Evolutionary conservation across 2,113 vertebrate genomes (phyloP).

Genomic region (Corapipo altera): DNA sequence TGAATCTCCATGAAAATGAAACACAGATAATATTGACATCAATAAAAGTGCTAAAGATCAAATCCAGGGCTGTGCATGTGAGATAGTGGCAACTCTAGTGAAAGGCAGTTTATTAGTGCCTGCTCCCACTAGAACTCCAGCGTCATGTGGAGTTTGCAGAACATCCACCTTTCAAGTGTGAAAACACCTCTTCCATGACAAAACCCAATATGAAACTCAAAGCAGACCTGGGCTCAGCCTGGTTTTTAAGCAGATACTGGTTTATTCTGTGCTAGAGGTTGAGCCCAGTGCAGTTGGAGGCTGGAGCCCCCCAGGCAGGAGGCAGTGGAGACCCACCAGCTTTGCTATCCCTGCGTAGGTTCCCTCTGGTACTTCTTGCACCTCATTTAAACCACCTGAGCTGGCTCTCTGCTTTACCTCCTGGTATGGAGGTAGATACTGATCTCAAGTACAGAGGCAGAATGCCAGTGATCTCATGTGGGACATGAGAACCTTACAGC

Average conservation of each 20-base stretch:
- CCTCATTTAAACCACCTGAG: not conserved
- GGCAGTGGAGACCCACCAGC: not conserved
- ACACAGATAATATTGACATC: not conserved
- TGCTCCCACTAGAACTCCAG: not conserved
- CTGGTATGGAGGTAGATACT: not conserved
- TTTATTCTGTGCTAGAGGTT: not conserved
- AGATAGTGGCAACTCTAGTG: not conserved
- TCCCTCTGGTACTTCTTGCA: not conserved
- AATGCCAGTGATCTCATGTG: not conserved
- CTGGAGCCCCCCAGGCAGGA: not conserved
- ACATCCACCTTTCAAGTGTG: not conserved
- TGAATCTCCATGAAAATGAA: not conserved
- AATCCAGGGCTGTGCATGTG: not conserved
- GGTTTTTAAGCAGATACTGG: not conserved
- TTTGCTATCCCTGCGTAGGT: not conserved
- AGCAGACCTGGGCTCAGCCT: not conserved
- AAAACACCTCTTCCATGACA: not conserved
- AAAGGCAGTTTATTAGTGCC: not conserved
- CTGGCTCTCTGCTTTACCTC: not conserved
- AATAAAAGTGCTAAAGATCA: not conserved
- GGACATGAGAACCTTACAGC: not conserved
- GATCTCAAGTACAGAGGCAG: not conserved
- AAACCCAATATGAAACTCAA: not conserved
- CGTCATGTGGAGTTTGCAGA: not conserved
- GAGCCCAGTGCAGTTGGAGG: not conserved